A percentile compares a stretch with the other conserved stretches of the same genome.
phyloP scores from a whole-genome alignment of 2,113 vertebrate species.

The Cavia aperea region DNA sequence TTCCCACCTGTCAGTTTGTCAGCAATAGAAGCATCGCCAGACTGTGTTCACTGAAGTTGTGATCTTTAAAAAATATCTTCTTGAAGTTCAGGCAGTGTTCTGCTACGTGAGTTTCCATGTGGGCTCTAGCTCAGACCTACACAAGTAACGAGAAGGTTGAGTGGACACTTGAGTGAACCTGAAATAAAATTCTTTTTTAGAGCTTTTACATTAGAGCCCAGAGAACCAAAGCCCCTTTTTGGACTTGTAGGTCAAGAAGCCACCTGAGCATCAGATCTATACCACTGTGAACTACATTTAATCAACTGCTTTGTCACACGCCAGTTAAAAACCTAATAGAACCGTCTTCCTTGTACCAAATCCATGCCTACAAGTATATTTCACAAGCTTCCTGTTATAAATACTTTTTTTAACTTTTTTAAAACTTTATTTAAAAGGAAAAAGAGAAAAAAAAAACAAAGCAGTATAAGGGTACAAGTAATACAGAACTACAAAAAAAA shows the following conservation, averaged over 20 bases:
- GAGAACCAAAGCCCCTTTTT: not conserved
- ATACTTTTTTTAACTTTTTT: not conserved
- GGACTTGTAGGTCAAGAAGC: not conserved
- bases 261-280: not conserved
- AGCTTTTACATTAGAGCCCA: not conserved
- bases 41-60: slow-evolving; percentile 36
- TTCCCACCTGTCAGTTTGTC: slow-evolving; percentile 24
- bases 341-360: not conserved
- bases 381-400: not conserved
- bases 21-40: slow-evolving; percentile 39
- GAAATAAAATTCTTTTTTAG: not conserved
- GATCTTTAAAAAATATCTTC: slow-evolving; percentile 44
- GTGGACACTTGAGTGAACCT: not conserved
- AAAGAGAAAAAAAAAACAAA: no score
- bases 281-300: not conserved
- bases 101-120: slow-evolving; percentile 1
- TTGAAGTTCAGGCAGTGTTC: not conserved
- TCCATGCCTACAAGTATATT: not conserved
- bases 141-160: not conserved
- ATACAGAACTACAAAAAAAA: no score
- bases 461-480: no score
- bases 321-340: not conserved
- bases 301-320: not conserved
- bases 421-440: no score
- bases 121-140: no score